Evolutionary conservation across 2,113 vertebrate genomes (phyloP).

Genomic region (Campylomormyrus tamandua): DNA sequence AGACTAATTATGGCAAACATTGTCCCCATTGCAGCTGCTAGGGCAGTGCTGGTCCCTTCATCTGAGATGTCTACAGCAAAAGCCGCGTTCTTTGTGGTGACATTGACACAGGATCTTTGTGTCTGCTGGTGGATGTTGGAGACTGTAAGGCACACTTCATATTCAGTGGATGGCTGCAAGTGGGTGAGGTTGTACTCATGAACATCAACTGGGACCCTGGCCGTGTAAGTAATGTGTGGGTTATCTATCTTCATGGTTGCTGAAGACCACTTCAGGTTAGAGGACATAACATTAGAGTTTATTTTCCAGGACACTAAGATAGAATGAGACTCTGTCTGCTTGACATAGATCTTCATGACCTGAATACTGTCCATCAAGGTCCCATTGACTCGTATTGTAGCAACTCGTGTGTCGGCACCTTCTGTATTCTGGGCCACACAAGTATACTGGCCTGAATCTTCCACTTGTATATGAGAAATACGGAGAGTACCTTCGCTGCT

Average conservation of each 20-base stretch:
- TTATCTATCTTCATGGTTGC: slow-evolving; percentile 98
- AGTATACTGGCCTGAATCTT: slow-evolving; percentile 89
- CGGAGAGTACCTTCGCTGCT: slow-evolving; percentile 80
- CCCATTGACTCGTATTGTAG: slow-evolving; percentile 83
- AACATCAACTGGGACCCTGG: slow-evolving; percentile 87
- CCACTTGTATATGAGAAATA: slow-evolving; percentile 75
- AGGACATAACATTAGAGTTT: slow-evolving; percentile 85
- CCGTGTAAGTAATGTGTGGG: slow-evolving; percentile 92
- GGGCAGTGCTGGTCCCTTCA: slow-evolving; percentile 80
- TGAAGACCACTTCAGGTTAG: slow-evolving; percentile 92
- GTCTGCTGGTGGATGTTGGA: slow-evolving; percentile 86
- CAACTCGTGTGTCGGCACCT: slow-evolving; percentile 85
- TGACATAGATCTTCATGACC: slow-evolving; percentile 87
- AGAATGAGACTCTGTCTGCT: slow-evolving; percentile 85
- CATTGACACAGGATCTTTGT: slow-evolving; percentile 88
- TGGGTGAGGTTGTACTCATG: slow-evolving; percentile 95
- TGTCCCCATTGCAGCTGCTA: slow-evolving; percentile 85
- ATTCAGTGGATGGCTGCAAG: slow-evolving; percentile 87
- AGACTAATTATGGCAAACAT: slow-evolving; percentile 86
- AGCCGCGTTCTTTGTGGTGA: slow-evolving; percentile 79
- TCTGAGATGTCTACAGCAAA: slow-evolving; percentile 79
- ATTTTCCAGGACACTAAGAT: slow-evolving; percentile 94
- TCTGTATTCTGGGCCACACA: slow-evolving; percentile 91
- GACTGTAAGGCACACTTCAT: slow-evolving; percentile 91
- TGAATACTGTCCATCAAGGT: slow-evolving; percentile 83